A percentile compares a stretch with the other conserved stretches of the same genome.
Conservation (phyloP, 2,888 invertebrate species). For the Rhogogaster chlorosoma region DNA sequence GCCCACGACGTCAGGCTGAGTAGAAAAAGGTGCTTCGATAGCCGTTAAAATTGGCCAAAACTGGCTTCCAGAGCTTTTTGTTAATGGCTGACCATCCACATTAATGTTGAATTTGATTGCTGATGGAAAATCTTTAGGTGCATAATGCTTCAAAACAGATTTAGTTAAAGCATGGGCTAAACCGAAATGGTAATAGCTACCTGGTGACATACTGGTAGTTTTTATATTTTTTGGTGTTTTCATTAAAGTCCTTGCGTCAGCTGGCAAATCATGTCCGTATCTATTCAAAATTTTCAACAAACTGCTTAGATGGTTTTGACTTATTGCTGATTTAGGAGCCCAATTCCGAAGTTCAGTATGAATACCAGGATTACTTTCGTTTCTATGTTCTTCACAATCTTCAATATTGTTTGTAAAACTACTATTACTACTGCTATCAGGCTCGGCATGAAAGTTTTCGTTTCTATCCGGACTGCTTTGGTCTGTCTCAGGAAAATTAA, state of each 20-base stretch:
- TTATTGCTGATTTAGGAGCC: constrained; percentile 18
- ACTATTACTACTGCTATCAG: neutral
- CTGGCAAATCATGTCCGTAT: constrained; percentile 38
- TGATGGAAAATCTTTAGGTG: constrained; percentile 30
- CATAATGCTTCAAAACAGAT: constrained; percentile 36
- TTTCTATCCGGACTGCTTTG: constrained; percentile 18
- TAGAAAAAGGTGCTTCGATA: constrained; percentile 48
- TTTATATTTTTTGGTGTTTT: constrained; percentile 49
- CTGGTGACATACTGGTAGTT: constrained; percentile 47
- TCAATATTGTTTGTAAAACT: neutral
- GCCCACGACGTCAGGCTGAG: constrained; percentile 53
- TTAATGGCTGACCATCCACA: no score
- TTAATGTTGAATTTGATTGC: no score
- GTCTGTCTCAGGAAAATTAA: constrained; percentile 19
- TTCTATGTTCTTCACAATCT: constrained; percentile 27
- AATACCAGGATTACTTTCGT: neutral
- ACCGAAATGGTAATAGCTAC: no score
- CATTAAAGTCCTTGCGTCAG: constrained; percentile 49
- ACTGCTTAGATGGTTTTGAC: constrained; percentile 25
- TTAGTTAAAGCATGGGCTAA: constrained; percentile 35
- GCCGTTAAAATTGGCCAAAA: no score
- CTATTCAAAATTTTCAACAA: constrained; percentile 22
- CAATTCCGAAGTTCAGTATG: constrained; percentile 28
- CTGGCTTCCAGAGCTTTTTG: no score
- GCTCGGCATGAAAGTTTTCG: constrained; percentile 22